Percentiles rank a stretch among this genome's conserved stretches.
These are phyloP conservation scores for Bellardia pandia DNA, from an alignment of 2,888 invertebrate genomes.

Conservation along the genomic window DNA sequence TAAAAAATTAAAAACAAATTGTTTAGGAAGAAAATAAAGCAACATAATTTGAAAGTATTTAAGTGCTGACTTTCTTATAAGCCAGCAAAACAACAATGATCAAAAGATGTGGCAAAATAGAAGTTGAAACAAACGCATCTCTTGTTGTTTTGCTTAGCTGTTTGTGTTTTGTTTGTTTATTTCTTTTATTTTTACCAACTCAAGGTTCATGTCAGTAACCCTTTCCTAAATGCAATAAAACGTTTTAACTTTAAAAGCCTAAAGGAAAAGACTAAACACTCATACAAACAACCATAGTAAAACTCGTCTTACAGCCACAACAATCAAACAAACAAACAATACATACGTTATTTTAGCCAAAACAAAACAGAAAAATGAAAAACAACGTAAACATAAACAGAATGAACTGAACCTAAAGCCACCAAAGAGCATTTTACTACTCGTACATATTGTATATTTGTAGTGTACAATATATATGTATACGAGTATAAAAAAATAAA, in stretches of 20 bases:
- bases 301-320: constrained; percentile 59
- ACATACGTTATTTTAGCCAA: constrained; percentile 43
- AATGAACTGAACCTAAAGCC: constrained; percentile 51
- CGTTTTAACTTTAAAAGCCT: constrained; percentile 66
- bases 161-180: constrained; percentile 11
- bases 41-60: background rate
- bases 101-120: constrained; percentile 15
- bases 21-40: constrained; percentile 24
- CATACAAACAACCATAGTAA: constrained; percentile 19
- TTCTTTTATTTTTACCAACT: constrained; percentile 56
- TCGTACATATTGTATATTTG: constrained; percentile 12
- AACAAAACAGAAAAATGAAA: constrained; percentile 55
- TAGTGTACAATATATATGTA: background rate
- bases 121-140: constrained; percentile 49
- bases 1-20: background rate
- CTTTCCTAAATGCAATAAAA: constrained; percentile 70
- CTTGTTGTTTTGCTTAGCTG: constrained; percentile 28
- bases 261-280: constrained; percentile 43
- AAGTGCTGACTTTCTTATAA: constrained; percentile 45
- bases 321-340: constrained; percentile 48
- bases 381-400: constrained; percentile 51
- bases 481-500: background rate
- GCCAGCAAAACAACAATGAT: background rate
- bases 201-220: constrained; percentile 75
- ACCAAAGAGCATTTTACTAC: constrained; percentile 40